phyloP scores from a whole-genome alignment of 2,888 invertebrate genomes.

The Rhimphoctona megacephalus region DNA sequence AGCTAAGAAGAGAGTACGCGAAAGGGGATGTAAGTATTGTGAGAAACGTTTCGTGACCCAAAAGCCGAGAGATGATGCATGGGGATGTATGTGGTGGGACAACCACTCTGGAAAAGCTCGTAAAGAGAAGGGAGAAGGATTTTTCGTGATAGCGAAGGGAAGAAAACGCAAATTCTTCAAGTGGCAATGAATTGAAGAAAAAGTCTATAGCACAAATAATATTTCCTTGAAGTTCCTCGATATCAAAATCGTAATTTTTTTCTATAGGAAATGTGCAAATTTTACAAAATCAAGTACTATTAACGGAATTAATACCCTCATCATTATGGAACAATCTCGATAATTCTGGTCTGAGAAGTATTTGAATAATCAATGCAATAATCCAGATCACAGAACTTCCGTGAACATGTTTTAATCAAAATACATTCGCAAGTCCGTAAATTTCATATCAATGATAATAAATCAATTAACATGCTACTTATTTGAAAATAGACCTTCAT shows the following conservation, averaged over 20 bases:
- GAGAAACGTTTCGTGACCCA: constrained; percentile 38
- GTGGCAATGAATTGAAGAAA: not conserved
- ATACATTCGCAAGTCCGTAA: not conserved
- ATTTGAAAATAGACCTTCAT: not conserved
- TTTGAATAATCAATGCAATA: not conserved
- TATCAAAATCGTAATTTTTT: not conserved
- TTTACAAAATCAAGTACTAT: not conserved
- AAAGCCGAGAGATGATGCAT: constrained; percentile 26
- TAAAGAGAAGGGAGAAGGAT: not conserved
- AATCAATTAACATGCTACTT: not conserved
- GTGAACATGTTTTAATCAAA: not conserved
- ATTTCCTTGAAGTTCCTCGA: not conserved
- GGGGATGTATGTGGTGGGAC: not conserved
- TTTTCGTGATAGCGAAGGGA: not conserved
- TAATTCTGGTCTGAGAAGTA: not conserved
- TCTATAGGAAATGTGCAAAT: not conserved
- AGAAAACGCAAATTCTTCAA: not conserved
- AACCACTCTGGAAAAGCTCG: constrained; percentile 21
- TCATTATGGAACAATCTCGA: not conserved
- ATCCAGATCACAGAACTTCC: not conserved
- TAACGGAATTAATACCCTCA: not conserved
- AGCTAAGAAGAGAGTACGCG: constrained; percentile 21
- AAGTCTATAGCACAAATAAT: not conserved
- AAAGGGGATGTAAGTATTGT: constrained; percentile 41
- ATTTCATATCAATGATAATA: not conserved